phyloP scores from a whole-genome alignment of 2,113 vertebrate species.

The Baryphthengus martii region DNA sequence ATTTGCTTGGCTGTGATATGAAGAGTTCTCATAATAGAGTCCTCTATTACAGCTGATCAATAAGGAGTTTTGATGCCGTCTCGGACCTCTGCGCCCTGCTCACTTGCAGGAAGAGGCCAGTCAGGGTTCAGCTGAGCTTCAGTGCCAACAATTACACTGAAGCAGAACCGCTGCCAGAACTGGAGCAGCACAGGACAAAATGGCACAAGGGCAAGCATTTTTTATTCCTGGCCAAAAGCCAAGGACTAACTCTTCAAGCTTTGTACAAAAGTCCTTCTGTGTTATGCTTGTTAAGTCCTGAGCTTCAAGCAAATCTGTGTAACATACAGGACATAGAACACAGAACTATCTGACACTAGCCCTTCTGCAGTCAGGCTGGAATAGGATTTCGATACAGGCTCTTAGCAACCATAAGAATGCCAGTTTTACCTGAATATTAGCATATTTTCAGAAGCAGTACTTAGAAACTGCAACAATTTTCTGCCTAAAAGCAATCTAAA shows the following conservation, averaged over 20 bases:
- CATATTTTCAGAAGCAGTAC: slow-evolving; percentile 2
- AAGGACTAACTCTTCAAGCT: slow-evolving; percentile 57
- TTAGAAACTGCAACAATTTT: neutral
- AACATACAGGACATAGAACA: neutral
- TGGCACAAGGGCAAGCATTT: slow-evolving; percentile 66
- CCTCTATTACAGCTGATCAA: slow-evolving; percentile 62
- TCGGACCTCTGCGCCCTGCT: neutral
- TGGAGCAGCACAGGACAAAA: slow-evolving; percentile 39
- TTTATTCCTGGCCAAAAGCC: slow-evolving; percentile 58
- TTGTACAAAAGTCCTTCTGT: slow-evolving; percentile 55
- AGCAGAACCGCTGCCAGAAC: slow-evolving; percentile 53
- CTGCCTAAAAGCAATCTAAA: slow-evolving; percentile 23
- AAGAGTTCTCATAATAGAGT: slow-evolving; percentile 43
- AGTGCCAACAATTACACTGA: slow-evolving; percentile 63
- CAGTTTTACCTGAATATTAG: neutral
- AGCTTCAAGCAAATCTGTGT: slow-evolving; percentile 50
- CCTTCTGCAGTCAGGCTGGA: neutral
- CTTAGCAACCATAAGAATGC: neutral
- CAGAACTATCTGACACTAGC: neutral
- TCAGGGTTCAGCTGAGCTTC: slow-evolving; percentile 23
- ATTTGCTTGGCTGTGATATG: slow-evolving; percentile 21
- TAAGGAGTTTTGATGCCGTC: slow-evolving; percentile 25
- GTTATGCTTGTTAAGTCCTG: slow-evolving; percentile 25
- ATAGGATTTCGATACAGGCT: neutral
- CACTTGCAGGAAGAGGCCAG: slow-evolving; percentile 58